These are phyloP conservation scores for Physeter macrocephalus DNA, from an alignment of 2,113 vertebrate genomes.

Conservation along the genomic window DNA sequence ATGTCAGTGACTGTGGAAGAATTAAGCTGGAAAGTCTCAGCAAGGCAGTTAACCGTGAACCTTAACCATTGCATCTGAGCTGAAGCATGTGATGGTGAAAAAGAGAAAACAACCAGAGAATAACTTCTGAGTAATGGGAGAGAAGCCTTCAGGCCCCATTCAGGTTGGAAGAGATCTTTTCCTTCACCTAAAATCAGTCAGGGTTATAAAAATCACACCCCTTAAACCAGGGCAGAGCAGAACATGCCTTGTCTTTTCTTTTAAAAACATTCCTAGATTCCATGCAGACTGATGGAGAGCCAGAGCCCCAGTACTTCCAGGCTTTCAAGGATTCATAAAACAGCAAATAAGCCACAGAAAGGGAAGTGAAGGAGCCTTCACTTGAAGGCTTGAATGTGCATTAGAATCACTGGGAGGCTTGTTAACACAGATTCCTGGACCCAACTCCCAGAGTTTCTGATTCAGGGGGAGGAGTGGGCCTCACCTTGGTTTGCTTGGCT, in stretches of 20 bases:
- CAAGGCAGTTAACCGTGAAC: neutral
- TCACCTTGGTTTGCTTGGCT: neutral
- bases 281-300: neutral
- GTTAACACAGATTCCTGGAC: neutral
- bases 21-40: neutral
- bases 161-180: neutral
- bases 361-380: neutral
- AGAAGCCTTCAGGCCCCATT: neutral
- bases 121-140: neutral
- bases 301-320: rapidly evolving
- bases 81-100: rapidly evolving
- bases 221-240: neutral
- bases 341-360: neutral
- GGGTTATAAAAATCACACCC: neutral
- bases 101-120: neutral
- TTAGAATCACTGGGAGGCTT: rapidly evolving
- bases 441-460: neutral
- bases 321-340: neutral
- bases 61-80: neutral
- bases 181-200: neutral
- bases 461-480: neutral
- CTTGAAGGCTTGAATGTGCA: neutral
- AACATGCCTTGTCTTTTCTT: neutral
- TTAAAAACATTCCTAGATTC: neutral
- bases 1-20: neutral